Evolutionary conservation across 1,140 invertebrate species (phyloP).

Genomic region (Bombus superbus): DNA sequence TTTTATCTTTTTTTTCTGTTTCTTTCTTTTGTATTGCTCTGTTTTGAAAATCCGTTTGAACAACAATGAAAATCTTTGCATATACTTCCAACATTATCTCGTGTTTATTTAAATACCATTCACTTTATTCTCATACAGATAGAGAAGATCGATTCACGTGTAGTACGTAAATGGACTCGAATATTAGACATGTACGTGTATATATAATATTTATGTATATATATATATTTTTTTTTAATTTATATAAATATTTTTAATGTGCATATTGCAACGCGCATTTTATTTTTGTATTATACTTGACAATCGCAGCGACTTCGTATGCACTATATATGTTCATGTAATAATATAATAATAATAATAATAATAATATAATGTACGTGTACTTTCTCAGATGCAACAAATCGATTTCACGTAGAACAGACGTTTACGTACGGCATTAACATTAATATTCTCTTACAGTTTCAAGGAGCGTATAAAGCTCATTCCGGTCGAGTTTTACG

Average conservation of each 20-base stretch:
- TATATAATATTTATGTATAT: slow-evolving; percentile 36
- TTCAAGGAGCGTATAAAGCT: slow-evolving; percentile 61
- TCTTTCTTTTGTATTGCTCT: slow-evolving; percentile 39
- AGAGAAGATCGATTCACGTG: slow-evolving; percentile 45
- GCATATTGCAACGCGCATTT: slow-evolving; percentile 30
- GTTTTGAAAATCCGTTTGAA: slow-evolving; percentile 46
- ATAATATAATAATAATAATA: slow-evolving; percentile 25
- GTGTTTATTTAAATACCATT: slow-evolving; percentile 59
- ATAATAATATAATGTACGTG: slow-evolving; percentile 42
- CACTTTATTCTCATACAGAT: slow-evolving; percentile 43
- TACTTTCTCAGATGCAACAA: slow-evolving; percentile 71
- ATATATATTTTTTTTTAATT: slow-evolving; percentile 31
- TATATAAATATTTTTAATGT: slow-evolving; percentile 37
- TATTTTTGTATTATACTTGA: slow-evolving; percentile 19
- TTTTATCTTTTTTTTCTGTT: slow-evolving; percentile 38
- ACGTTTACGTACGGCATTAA: slow-evolving; percentile 68
- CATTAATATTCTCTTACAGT: slow-evolving; percentile 65
- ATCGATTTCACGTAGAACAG: slow-evolving; percentile 68
- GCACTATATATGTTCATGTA: slow-evolving; percentile 26
- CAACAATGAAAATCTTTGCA: slow-evolving; percentile 60
- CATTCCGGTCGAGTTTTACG: slow-evolving; percentile 63
- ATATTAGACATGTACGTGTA: slow-evolving; percentile 35
- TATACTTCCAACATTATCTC: slow-evolving; percentile 50
- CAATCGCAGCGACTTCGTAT: slow-evolving; percentile 23
- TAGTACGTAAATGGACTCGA: slow-evolving; percentile 43